Base-by-base conservation (phyloP, 2,888 invertebrate genomes). In the Homarus gammarus region DNA sequence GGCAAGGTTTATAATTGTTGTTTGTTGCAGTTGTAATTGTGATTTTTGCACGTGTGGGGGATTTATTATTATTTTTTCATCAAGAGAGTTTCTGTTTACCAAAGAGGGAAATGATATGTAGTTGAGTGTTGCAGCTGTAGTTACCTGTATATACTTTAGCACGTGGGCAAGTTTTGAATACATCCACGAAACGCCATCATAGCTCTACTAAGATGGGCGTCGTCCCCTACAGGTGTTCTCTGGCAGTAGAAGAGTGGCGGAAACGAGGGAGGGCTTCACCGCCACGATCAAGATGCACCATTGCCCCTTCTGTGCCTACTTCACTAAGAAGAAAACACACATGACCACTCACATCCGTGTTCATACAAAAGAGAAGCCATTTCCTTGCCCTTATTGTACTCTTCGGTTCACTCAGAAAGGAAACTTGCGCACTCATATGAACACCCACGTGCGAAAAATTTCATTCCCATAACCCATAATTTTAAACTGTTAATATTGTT, bases 241-340 rank as follows among this genome's bases (percentile, higher is more conserved):
- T 38, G 88, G 83, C 56, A 81, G 64, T 77, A 83, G 64, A 68
- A 77, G 77, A 88, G 64, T 51, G 68, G 64, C 77, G 68, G 77
- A 49, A 78, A 49, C 49, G 61, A 49, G 77, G 86, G 78, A 61
- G 40, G 78, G 38, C 84, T 36, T 51, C 84, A 51, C 36, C 75
- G n/a, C 12, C 70, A 70, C 79, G 2, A 75, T 44, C 75, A 88
- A 56, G 75, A 81, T 72, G 73, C 87, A 87, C 51, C 78, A 82
- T 70, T 91, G 91, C 64, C 86, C 84, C 75, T 87, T 64, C 81
- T 91, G 91, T 81, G 78, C 49, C 75, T 89, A 87, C 84, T 51
- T 79, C n/a, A 87, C 83, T 33, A 83, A 33, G 61, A 91, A 91
- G 87, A 91, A 91, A 73, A 83, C 89, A 44, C 86, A 89, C 77